Evolutionary conservation across 2,888 invertebrate genomes (phyloP).

Genomic region (Auanema freiburgensis): DNA sequence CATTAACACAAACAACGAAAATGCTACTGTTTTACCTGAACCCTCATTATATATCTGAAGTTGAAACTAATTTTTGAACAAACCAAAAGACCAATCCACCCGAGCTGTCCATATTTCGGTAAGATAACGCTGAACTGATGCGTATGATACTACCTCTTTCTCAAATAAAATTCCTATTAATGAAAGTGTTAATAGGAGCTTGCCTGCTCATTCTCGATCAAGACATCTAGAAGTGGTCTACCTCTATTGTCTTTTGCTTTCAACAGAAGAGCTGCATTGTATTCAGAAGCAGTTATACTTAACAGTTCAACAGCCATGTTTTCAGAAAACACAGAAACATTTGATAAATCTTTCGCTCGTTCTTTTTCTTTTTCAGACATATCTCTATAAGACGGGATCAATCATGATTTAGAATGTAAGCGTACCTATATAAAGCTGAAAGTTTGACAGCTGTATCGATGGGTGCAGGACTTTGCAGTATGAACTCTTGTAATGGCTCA

Average conservation of each 20-base stretch:
- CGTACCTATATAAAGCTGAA: slow-evolving; percentile 77
- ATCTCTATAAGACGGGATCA: slow-evolving; percentile 69
- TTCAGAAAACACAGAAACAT: slow-evolving; percentile 93
- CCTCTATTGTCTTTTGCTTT: slow-evolving; percentile 92
- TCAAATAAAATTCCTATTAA: too few relatives aligned
- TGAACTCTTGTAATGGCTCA: slow-evolving; percentile 94
- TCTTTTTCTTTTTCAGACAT: slow-evolving; percentile 74
- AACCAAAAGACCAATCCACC: slow-evolving; percentile 86
- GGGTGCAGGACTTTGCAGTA: slow-evolving; percentile 96
- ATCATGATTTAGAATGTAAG: slow-evolving; percentile 68
- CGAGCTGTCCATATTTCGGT: slow-evolving; percentile 94
- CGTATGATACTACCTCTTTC: slow-evolving; percentile 64
- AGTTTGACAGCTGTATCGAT: slow-evolving; percentile 97
- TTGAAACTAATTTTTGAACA: too few relatives aligned
- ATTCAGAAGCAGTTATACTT: slow-evolving; percentile 66
- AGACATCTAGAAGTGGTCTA: slow-evolving; percentile 75
- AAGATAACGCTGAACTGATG: slow-evolving; percentile 68
- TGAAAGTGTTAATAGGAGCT: too few relatives aligned
- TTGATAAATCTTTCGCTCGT: slow-evolving; percentile 90
- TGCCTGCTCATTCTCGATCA: slow-evolving; percentile 97
- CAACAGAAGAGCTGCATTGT: slow-evolving; percentile 89
- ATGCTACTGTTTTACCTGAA: slow-evolving; percentile 81
- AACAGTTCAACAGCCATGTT: slow-evolving; percentile 94
- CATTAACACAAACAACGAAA: slow-evolving; percentile 87
- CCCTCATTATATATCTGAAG: neutral